A percentile compares a stretch with the other conserved stretches of the same genome.
phyloP scores from a whole-genome alignment of 1,140 invertebrate genomes.

The Neelides sp. region DNA sequence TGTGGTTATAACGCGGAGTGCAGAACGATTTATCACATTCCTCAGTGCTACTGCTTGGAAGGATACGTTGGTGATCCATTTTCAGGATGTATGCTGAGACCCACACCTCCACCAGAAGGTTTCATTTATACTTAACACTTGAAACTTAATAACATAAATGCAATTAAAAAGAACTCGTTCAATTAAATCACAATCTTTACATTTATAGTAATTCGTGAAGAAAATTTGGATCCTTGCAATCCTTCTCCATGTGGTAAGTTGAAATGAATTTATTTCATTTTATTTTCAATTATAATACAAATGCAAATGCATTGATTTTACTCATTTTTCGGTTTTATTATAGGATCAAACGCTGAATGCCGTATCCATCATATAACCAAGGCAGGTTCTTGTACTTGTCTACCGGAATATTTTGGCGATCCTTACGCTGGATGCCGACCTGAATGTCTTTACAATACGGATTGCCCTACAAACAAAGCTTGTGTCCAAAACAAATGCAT shows the following conservation, averaged over 20 bases:
- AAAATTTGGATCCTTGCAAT: too few relatives aligned
- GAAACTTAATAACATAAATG: too few relatives aligned
- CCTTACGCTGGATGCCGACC: constrained; percentile 57
- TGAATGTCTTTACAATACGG: constrained; percentile 35
- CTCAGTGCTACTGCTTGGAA: constrained; percentile 50
- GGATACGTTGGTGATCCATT: constrained; percentile 71
- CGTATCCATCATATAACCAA: constrained; percentile 11
- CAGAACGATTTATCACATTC: constrained; percentile 56
- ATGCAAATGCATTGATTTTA: too few relatives aligned
- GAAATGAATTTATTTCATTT: too few relatives aligned
- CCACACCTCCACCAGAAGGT: constrained; percentile 45
- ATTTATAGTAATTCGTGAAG: too few relatives aligned
- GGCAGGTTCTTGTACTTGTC: constrained; percentile 44
- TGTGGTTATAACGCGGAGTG: constrained; percentile 46
- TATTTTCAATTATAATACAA: too few relatives aligned
- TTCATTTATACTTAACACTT: too few relatives aligned
- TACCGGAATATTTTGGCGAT: constrained; percentile 53
- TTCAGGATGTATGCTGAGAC: constrained; percentile 50
- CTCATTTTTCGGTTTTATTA: too few relatives aligned
- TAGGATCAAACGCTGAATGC: constrained; percentile 15
- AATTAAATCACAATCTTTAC: too few relatives aligned
- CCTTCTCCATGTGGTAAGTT: too few relatives aligned
- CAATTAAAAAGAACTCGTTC: too few relatives aligned
- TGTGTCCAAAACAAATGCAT: constrained; percentile 67
- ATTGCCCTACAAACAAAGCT: constrained; percentile 64